Conservation (phyloP, 2,888 invertebrate genomes). For the Sabatieria punctata region DNA sequence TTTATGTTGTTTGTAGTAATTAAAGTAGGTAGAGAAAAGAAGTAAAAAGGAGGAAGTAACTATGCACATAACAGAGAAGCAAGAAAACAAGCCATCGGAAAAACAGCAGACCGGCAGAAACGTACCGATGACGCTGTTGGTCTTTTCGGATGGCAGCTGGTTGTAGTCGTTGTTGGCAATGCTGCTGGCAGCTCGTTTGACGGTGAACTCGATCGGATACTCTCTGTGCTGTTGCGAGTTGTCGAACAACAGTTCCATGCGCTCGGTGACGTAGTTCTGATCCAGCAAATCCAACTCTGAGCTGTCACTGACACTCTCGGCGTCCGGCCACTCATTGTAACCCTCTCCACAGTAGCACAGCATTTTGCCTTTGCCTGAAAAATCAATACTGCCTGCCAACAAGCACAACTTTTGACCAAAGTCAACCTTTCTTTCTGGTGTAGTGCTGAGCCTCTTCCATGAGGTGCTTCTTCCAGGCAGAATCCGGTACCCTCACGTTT, state of each 20-base stretch:
- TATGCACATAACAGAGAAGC: neutral
- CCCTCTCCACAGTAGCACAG: neutral
- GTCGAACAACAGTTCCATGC: conserved; percentile 6
- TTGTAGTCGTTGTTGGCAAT: neutral
- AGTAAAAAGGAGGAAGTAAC: too few species aligned
- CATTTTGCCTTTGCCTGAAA: neutral
- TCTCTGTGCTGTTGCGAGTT: neutral
- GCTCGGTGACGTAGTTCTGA: neutral
- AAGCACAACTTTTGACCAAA: too few species aligned
- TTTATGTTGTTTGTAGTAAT: too few species aligned
- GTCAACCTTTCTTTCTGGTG: neutral
- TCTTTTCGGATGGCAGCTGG: neutral
- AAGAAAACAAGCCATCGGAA: neutral
- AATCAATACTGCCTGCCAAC: too few species aligned
- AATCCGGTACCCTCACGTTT: neutral
- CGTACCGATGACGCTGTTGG: neutral
- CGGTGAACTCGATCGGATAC: neutral
- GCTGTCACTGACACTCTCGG: neutral
- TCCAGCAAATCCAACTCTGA: conserved; percentile 1
- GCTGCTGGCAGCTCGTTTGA: neutral
- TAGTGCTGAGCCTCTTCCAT: neutral
- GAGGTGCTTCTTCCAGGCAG: neutral
- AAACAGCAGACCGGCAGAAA: neutral
- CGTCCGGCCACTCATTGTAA: neutral
- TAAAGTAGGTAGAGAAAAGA: too few species aligned